A percentile compares a stretch with the other conserved stretches of the same genome.
phyloP scores from a whole-genome alignment of 2,888 invertebrate species.

The Anagyrus pseudococci region DNA sequence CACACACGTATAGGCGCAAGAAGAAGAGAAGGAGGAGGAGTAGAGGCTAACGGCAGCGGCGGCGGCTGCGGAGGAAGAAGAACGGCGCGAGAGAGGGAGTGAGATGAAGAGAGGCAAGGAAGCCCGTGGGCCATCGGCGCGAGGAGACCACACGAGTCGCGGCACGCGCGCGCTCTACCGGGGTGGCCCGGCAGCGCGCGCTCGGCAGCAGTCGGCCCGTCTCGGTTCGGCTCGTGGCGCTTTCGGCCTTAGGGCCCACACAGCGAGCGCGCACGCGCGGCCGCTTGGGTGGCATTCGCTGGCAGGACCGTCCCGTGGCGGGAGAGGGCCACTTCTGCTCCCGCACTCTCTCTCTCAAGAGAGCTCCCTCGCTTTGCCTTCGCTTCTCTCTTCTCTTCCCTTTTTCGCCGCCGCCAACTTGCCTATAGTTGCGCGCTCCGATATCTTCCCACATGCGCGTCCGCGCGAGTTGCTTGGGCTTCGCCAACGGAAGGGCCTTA shows the following conservation, averaged over 20 bases:
- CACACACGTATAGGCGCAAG: conserved; percentile 11
- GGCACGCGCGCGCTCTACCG: conserved; percentile 76
- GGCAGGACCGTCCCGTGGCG: conserved; percentile 51
- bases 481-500: no score
- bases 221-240: conserved; percentile 51
- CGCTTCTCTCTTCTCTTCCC: no score
- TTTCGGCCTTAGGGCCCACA: conserved; percentile 53
- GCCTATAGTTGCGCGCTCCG: no score
- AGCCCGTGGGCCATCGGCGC: conserved; percentile 28
- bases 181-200: conserved; percentile 58
- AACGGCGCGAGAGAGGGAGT: conserved; percentile 32
- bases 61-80: conserved; percentile 21
- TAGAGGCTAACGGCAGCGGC: conserved; percentile 5
- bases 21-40: conserved; percentile 5
- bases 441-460: no score
- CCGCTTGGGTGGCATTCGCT: conserved; percentile 61
- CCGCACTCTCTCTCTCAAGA: no score
- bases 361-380: no score
- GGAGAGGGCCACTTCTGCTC: conserved; percentile 55
- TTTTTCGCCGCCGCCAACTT: no score
- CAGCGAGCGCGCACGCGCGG: conserved; percentile 61
- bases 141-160: conserved; percentile 74
- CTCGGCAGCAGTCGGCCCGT: conserved; percentile 41
- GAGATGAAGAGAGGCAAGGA: conserved; percentile 22
- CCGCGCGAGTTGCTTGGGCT: no score